Conservation (phyloP, 2,797 vertebrate genomes). For the Orestias chungarensis region DNA sequence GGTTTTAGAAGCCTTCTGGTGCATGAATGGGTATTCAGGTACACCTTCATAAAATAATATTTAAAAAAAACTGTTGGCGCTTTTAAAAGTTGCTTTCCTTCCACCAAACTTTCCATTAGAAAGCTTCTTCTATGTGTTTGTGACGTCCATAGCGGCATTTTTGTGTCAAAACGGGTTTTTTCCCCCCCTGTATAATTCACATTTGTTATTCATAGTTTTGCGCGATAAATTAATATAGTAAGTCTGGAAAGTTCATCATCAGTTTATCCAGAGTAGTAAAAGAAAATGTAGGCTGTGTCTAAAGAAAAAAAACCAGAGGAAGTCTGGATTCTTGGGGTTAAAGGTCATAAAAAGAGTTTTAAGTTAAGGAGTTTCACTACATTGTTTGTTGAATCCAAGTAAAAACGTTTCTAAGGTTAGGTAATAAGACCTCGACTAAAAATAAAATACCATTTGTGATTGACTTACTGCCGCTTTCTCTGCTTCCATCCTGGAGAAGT, state of each 20-base stretch:
- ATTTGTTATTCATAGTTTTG: too few relatives aligned
- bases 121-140: too few relatives aligned
- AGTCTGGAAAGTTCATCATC: too few relatives aligned
- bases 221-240: too few relatives aligned
- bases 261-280: too few relatives aligned
- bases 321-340: not conserved
- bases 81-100: too few relatives aligned
- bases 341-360: not conserved
- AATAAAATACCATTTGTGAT: not conserved
- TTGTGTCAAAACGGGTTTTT: too few relatives aligned
- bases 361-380: not conserved
- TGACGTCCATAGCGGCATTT: too few relatives aligned
- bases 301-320: not conserved
- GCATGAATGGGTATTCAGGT: not conserved
- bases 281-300: too few relatives aligned
- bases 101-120: not conserved
- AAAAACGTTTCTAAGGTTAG: not conserved
- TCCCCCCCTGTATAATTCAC: too few relatives aligned
- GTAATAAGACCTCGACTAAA: not conserved
- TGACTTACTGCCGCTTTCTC: constrained; percentile 88
- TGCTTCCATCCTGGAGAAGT: constrained; percentile 75
- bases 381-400: not conserved
- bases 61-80: too few relatives aligned
- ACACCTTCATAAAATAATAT: not conserved
- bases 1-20: not conserved